Evolutionary conservation across 2,113 vertebrate species (phyloP).

Genomic region (Corythoichthys intestinalis): DNA sequence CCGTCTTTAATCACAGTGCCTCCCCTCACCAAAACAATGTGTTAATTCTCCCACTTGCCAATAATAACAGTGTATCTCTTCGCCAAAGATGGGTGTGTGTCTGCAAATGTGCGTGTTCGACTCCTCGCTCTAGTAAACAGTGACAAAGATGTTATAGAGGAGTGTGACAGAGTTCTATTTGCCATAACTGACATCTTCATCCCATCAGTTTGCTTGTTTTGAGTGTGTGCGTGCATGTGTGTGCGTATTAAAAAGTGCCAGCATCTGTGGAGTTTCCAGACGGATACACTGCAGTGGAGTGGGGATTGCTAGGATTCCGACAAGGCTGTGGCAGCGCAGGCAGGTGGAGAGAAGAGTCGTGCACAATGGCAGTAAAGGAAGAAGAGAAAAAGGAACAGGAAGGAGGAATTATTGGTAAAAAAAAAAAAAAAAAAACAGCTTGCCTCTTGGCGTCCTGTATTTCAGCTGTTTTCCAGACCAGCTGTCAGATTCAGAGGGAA

Average conservation of each 20-base stretch:
- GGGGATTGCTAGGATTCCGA: conserved; percentile 73
- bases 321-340: conserved; percentile 64
- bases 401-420: conserved; percentile 4
- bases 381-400: background rate
- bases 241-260: conserved; percentile 34
- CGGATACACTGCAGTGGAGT: conserved; percentile 70
- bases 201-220: conserved; percentile 55
- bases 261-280: conserved; percentile 76
- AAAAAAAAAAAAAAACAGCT: conserved; percentile 17
- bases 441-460: conserved; percentile 20
- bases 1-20: background rate
- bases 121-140: conserved; percentile 62
- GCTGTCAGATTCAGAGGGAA: conserved; percentile 58
- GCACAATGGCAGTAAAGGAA: conserved; percentile 32
- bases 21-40: background rate
- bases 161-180: conserved; percentile 72
- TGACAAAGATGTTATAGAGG: conserved; percentile 65
- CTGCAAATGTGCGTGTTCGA: conserved; percentile 24
- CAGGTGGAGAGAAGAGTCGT: conserved; percentile 63
- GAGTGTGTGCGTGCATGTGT: conserved; percentile 1
- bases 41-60: conserved; percentile 11
- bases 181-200: conserved; percentile 77
- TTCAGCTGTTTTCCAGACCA: conserved; percentile 53
- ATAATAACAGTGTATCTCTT: background rate
- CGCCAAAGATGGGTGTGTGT: conserved; percentile 10